These are phyloP conservation scores for Zophobas atratus DNA, from an alignment of 1,140 invertebrate genomes.

Conservation along the genomic window DNA sequence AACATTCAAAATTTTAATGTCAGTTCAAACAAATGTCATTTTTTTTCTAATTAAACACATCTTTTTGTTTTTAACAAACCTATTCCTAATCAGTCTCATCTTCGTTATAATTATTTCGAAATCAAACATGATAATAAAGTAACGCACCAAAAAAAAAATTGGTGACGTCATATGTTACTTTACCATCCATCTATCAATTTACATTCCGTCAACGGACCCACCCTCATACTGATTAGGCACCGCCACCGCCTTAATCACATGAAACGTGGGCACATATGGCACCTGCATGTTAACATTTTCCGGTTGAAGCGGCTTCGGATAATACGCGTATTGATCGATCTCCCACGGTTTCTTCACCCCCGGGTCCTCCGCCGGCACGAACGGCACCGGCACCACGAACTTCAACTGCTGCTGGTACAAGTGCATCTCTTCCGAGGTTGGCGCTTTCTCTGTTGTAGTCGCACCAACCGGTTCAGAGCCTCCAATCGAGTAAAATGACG, in stretches of 20 bases:
- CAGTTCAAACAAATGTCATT: too few relatives aligned
- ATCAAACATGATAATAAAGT: too few relatives aligned
- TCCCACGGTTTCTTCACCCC: conserved; percentile 53
- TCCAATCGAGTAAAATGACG: conserved; percentile 52
- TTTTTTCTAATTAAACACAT: too few relatives aligned
- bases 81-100: too few relatives aligned
- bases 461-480: conserved; percentile 40
- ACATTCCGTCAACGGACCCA: neutral
- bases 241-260: conserved; percentile 61
- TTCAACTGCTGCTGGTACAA: conserved; percentile 60
- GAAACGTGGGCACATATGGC: conserved; percentile 61
- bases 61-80: too few relatives aligned
- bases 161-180: too few relatives aligned
- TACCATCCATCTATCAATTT: neutral
- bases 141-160: too few relatives aligned
- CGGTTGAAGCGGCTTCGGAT: conserved; percentile 57
- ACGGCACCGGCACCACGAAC: conserved; percentile 64
- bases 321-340: conserved; percentile 61
- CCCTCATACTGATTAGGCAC: conserved; percentile 55
- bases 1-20: too few relatives aligned
- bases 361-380: conserved; percentile 50
- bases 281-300: conserved; percentile 54
- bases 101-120: too few relatives aligned
- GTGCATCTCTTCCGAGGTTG: conserved; percentile 44
- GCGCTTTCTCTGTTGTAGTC: conserved; percentile 52